These are phyloP conservation scores for Graptemys geographica DNA, from an alignment of 2,797 vertebrate species.

Conservation along the genomic window DNA sequence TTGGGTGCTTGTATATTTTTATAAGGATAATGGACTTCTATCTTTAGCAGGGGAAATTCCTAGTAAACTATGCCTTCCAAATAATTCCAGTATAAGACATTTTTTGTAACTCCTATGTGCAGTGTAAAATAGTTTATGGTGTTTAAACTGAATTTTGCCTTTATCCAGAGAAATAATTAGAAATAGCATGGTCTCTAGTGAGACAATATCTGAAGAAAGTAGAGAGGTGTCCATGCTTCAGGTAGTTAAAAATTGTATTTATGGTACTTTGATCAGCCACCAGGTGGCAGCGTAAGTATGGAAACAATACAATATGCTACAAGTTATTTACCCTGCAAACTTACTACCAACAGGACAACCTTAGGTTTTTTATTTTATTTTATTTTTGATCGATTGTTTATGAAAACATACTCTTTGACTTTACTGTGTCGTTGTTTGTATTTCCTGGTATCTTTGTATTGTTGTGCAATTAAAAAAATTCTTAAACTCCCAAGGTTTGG, in stretches of 20 bases:
- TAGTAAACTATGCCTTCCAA: not conserved
- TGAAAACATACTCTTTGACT: not conserved
- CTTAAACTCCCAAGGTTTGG: not conserved
- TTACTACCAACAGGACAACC: accelerated
- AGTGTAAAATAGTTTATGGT: not conserved
- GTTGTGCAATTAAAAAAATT: not conserved
- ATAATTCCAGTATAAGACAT: not conserved
- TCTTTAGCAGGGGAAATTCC: not conserved
- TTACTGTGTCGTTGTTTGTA: not conserved
- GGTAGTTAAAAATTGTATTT: accelerated
- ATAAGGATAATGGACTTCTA: not conserved
- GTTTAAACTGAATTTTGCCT: accelerated
- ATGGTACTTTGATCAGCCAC: not conserved
- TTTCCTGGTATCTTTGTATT: not conserved
- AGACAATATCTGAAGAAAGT: accelerated
- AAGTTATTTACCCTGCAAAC: accelerated
- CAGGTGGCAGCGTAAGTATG: constrained; percentile 32
- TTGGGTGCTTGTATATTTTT: accelerated
- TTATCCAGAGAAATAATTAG: not conserved
- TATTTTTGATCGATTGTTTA: accelerated
- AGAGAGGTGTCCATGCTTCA: accelerated
- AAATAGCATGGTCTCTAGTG: not conserved
- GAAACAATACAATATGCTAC: not conserved
- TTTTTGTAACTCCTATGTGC: accelerated
- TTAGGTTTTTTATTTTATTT: accelerated